phyloP scores from a whole-genome alignment of 2,113 vertebrate species.

The Etheostoma spectabile region DNA sequence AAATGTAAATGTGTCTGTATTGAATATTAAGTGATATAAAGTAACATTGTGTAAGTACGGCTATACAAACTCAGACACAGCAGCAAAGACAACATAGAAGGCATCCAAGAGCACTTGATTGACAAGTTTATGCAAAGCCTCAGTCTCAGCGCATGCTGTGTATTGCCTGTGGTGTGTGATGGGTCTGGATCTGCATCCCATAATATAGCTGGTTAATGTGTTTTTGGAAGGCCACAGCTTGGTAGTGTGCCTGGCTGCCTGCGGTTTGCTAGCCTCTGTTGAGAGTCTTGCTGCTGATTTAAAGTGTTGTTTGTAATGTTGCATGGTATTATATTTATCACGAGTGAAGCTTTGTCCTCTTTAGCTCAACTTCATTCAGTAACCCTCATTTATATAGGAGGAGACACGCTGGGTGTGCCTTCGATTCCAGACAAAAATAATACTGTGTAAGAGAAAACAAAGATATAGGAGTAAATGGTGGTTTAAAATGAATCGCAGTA shows the following conservation, averaged over 20 bases:
- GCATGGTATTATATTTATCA: slow-evolving; percentile 25
- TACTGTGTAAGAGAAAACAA: slow-evolving; percentile 18
- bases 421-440: slow-evolving; percentile 28
- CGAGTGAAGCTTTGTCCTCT: slow-evolving; percentile 11
- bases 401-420: slow-evolving; percentile 29
- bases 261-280: slow-evolving; percentile 7
- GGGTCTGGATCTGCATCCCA: not conserved
- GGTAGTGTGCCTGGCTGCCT: slow-evolving; percentile 16
- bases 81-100: not conserved
- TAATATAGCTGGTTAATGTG: not conserved
- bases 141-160: not conserved
- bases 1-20: not conserved
- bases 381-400: slow-evolving; percentile 37
- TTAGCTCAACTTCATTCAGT: slow-evolving; percentile 22
- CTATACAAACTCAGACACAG: not conserved
- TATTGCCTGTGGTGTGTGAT: not conserved
- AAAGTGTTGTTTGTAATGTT: slow-evolving; percentile 25
- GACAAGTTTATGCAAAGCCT: not conserved
- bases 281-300: slow-evolving; percentile 31
- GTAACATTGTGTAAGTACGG: not conserved
- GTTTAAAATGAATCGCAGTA: slow-evolving; percentile 19
- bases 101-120: not conserved
- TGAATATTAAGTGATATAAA: not conserved
- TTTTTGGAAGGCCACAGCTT: slow-evolving; percentile 4
- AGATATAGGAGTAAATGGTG: slow-evolving; percentile 17